A percentile compares a stretch with the other conserved stretches of the same genome.
Evolutionary conservation across 2,113 vertebrate genomes (phyloP).

Genomic region (Noturus placidus): DNA sequence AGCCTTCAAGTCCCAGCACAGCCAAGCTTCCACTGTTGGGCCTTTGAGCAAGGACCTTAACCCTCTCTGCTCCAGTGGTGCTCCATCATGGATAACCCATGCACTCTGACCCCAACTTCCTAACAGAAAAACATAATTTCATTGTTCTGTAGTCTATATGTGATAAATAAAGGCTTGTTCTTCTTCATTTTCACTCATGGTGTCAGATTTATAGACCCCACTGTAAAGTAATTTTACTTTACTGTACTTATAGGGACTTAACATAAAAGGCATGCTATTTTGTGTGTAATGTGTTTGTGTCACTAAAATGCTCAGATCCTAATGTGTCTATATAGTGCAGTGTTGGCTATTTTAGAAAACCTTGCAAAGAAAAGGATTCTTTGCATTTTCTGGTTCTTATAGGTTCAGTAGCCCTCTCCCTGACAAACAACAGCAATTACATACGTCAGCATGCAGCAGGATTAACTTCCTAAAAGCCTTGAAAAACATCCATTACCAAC

Average conservation of each 20-base stretch:
- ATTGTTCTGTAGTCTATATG: too few relatives aligned
- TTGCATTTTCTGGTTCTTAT: neutral
- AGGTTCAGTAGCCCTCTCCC: neutral
- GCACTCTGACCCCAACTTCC: too few relatives aligned
- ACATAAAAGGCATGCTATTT: neutral
- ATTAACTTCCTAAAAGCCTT: slow-evolving; percentile 39
- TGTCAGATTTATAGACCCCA: neutral
- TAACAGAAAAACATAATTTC: too few relatives aligned
- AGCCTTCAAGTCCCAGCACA: too few relatives aligned
- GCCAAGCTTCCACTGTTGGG: too few relatives aligned
- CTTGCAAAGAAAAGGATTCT: neutral
- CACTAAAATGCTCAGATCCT: neutral
- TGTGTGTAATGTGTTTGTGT: neutral
- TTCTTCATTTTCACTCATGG: neutral
- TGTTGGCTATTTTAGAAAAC: neutral
- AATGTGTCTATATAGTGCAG: neutral
- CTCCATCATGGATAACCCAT: too few relatives aligned
- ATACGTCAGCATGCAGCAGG: slow-evolving; percentile 39
- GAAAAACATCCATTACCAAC: slow-evolving; percentile 36
- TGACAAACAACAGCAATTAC: slow-evolving; percentile 40
- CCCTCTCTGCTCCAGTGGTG: too few relatives aligned
- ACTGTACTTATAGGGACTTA: neutral
- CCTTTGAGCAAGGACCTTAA: too few relatives aligned
- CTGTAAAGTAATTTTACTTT: neutral
- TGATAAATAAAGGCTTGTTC: too few relatives aligned